A percentile compares a stretch with the other conserved stretches of the same genome.
Conservation (phyloP, 2,797 vertebrate species). For the Novumbra hubbsi region DNA sequence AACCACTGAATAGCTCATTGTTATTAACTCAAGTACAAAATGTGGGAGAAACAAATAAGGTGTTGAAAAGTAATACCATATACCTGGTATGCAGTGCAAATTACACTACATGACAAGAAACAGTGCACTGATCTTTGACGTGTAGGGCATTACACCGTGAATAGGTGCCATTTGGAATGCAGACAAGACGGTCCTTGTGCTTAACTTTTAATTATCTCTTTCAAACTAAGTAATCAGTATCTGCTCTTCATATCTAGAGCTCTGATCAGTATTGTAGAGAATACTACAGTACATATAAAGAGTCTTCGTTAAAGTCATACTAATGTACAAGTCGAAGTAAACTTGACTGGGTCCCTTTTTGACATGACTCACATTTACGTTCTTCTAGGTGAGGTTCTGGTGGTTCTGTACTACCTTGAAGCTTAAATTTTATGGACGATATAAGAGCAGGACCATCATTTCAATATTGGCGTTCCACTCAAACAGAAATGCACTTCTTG, state of each 20-base stretch:
- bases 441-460: not conserved
- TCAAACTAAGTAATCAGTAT: not conserved
- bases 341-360: not conserved
- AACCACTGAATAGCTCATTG: not conserved
- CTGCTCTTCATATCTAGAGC: not conserved
- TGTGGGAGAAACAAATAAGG: not conserved
- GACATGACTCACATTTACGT: not conserved
- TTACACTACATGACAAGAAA: not conserved
- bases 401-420: too few species aligned
- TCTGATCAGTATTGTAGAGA: not conserved
- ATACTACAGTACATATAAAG: not conserved
- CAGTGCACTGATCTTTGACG: not conserved
- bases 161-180: slow-evolving; percentile 5
- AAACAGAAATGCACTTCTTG: too few species aligned
- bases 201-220: not conserved
- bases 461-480: not conserved
- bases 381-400: not conserved
- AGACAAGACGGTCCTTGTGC: not conserved
- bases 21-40: too few species aligned
- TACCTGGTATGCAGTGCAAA: not conserved
- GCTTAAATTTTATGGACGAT: not conserved
- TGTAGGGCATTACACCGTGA: slow-evolving; percentile 8
- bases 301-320: not conserved
- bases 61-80: not conserved
- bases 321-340: not conserved